Percentiles rank a stretch among this genome's conserved stretches.
phyloP scores from a whole-genome alignment of 2,113 vertebrate species.

The Pimephales promelas region DNA sequence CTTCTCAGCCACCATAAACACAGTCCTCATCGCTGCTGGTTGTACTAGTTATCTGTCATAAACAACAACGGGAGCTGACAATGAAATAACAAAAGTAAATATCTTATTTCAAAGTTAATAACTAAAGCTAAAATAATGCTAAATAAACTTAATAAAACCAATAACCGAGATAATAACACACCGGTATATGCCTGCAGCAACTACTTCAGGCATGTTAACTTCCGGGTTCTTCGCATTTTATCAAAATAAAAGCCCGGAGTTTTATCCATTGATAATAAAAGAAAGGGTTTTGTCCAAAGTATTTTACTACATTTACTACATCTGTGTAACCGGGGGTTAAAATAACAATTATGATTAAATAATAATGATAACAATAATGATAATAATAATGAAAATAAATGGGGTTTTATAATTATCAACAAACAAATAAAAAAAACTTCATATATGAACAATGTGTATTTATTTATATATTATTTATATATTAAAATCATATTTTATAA shows the following conservation, averaged over 20 bases:
- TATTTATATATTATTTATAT: no score
- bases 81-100: not conserved
- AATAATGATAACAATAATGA: no score
- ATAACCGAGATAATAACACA: not conserved
- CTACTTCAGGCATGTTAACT: not conserved
- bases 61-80: not conserved
- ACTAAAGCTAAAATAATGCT: not conserved
- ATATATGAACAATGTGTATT: no score
- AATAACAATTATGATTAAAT: not conserved
- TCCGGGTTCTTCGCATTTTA: conserved; percentile 31
- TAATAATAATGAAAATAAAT: no score
- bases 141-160: not conserved
- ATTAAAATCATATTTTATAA: no score
- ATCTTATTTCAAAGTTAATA: not conserved
- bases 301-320: not conserved
- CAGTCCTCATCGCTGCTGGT: conserved; percentile 81
- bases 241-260: conserved; percentile 45
- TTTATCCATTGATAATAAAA: no score
- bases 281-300: not conserved
- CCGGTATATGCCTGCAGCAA: not conserved
- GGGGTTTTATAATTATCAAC: not conserved
- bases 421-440: not conserved
- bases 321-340: not conserved
- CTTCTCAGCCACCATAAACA: conserved; percentile 97
- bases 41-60: not conserved